Base-by-base conservation (phyloP, 1,140 invertebrate genomes). In the Gryllus bimaculatus region DNA sequence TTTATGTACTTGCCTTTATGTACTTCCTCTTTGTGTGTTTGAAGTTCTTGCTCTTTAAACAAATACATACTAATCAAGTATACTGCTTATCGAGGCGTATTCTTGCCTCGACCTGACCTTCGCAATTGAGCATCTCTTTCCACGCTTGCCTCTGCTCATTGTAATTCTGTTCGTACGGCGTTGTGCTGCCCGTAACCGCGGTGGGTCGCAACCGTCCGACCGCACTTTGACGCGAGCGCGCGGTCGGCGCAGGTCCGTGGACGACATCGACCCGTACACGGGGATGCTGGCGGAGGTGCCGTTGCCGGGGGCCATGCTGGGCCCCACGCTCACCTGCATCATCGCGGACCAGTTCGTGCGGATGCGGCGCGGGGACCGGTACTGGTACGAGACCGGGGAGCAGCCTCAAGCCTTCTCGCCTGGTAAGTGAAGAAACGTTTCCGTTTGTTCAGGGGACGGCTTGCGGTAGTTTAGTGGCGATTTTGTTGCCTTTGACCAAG, bases 181-280 rank as follows among this genome's bases (percentile, higher is more conserved):
- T 39, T n/a, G n/a, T n/a, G n/a, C n/a, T n/a, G n/a, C n/a, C n/a
- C n/a, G n/a, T n/a, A n/a, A n/a, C n/a, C n/a, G n/a, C n/a, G 26
- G 26, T 39, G 1, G 26, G 26, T 39, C 5, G 26, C 26, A 39
- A 39, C 26, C 26, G 5, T 5, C 1, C 1, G 26, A 39, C 26
- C 26, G 26, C 26, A 39, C 26, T 2, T 5, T 39, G 26, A 39
- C 5, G 26, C 5, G 26, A 39, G 5, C 26, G 26, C 26, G 26
- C 5, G 26, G 26, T 39, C 26, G 1, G 1, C 26, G 48, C 82
- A 93, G 92, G 73, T 85, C 87, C 6, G 91, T 96, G 0, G 90
- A 95, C 73, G 96, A 97, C 84, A 89, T 97, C 8, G 96, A 98
- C 84, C 84, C 97, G 8, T 97, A 96, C 84, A 94, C 94, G 0